A percentile compares a stretch with the other conserved stretches of the same genome.
phyloP scores from a whole-genome alignment of 2,888 invertebrate genomes.

The Eupsilia transversa region DNA sequence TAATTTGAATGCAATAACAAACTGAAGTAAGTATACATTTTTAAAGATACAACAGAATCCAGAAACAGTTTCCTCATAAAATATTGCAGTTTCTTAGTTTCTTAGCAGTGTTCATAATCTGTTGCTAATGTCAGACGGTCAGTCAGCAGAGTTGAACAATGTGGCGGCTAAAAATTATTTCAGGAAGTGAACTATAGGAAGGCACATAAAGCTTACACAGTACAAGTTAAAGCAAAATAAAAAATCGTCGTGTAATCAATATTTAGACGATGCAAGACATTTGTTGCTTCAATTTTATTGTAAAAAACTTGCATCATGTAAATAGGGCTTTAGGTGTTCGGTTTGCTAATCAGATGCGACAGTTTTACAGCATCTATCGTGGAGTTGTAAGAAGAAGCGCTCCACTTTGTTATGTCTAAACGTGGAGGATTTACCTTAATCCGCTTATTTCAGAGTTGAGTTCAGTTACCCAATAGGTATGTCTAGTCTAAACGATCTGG shows the following conservation, averaged over 20 bases:
- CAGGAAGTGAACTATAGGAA: not conserved
- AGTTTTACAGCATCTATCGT: not conserved
- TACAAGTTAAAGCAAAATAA: not conserved
- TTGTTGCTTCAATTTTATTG: not conserved
- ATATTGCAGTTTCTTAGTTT: not conserved
- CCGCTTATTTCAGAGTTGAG: not conserved
- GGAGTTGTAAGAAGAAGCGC: not conserved
- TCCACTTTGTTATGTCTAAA: too few species aligned
- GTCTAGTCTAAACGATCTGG: not conserved
- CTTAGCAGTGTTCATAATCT: slow-evolving; percentile 3
- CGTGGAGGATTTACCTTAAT: not conserved
- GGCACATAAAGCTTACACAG: too few species aligned
- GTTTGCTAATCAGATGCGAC: not conserved
- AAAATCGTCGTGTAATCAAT: not conserved
- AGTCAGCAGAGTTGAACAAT: not conserved
- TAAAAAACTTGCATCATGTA: not conserved
- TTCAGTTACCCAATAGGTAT: not conserved
- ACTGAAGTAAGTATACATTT: not conserved
- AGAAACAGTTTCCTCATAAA: not conserved
- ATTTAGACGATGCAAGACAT: not conserved
- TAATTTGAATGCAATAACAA: too few species aligned
- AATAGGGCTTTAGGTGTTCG: not conserved
- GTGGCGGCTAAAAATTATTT: not conserved
- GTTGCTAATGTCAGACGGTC: not conserved
- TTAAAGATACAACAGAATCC: not conserved